A percentile compares a stretch with the other conserved stretches of the same genome.
Evolutionary conservation across 2,888 invertebrate genomes (phyloP).

Genomic region (Andrena trimmerana): DNA sequence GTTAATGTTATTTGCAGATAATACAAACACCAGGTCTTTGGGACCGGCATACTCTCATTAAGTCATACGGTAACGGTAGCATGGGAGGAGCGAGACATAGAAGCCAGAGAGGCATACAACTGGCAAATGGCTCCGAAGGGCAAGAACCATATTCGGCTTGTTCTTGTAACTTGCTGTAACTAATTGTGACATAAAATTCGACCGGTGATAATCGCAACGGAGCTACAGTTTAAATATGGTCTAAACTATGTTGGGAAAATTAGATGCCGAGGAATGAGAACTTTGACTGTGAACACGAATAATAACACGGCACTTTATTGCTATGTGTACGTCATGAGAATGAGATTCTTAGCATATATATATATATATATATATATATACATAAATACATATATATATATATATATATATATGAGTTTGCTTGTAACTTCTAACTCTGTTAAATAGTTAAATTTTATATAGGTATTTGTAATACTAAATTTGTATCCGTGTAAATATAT

Average conservation of each 20-base stretch:
- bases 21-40: slow-evolving; percentile 96
- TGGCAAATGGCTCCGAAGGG: slow-evolving; percentile 74
- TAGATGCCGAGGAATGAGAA: slow-evolving; percentile 27
- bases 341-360: slow-evolving; percentile 25
- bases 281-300: slow-evolving; percentile 5
- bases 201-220: slow-evolving; percentile 28
- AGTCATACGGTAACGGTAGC: slow-evolving; percentile 65
- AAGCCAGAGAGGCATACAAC: slow-evolving; percentile 78
- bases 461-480: slow-evolving; percentile 52
- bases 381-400: slow-evolving; percentile 36
- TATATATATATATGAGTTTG: slow-evolving; percentile 43
- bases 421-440: slow-evolving; percentile 40
- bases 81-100: slow-evolving; percentile 77
- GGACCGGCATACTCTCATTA: slow-evolving; percentile 85
- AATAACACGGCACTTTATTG: slow-evolving; percentile 31
- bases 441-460: slow-evolving; percentile 52
- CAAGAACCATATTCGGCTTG: slow-evolving; percentile 75
- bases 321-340: slow-evolving; percentile 32
- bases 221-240: slow-evolving; percentile 29
- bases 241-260: slow-evolving; percentile 26
- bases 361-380: slow-evolving; percentile 31
- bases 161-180: slow-evolving; percentile 73
- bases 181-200: slow-evolving; percentile 29
- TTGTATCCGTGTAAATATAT: slow-evolving; percentile 65
- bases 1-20: slow-evolving; percentile 88